A percentile compares a stretch with the other conserved stretches of the same genome.
These are phyloP conservation scores for Cariama cristata DNA, from an alignment of 2,113 vertebrate species.

Conservation along the genomic window DNA sequence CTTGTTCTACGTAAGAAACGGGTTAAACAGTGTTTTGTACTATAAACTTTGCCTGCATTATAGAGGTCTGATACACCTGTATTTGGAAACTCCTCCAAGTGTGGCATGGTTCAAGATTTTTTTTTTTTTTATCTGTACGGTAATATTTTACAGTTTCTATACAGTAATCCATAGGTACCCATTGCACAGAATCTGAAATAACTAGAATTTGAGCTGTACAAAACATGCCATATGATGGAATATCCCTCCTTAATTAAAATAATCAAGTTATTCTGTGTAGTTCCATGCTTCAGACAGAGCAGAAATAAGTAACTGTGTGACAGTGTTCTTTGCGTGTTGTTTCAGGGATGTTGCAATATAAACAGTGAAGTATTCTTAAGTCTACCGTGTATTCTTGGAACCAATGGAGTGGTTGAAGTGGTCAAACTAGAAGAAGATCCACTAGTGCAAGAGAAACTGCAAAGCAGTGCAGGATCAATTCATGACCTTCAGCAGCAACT, in stretches of 20 bases:
- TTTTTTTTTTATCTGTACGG: not conserved
- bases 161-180: not conserved
- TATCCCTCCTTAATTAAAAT: not conserved
- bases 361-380: conserved; percentile 92
- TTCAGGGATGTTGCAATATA: conserved; percentile 86
- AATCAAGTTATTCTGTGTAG: not conserved
- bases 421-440: conserved; percentile 79
- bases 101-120: not conserved
- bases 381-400: conserved; percentile 88
- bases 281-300: not conserved
- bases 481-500: conserved; percentile 85
- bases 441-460: conserved; percentile 78
- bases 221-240: not conserved
- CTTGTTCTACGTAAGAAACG: not conserved
- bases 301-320: not conserved
- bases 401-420: conserved; percentile 80
- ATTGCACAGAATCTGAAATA: not conserved
- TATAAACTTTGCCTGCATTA: not conserved
- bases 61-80: not conserved
- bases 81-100: not conserved
- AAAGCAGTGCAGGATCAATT: conserved; percentile 81
- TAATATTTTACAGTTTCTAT: not conserved
- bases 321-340: not conserved
- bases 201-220: not conserved
- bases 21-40: not conserved